Evolutionary conservation across 2,888 invertebrate genomes (phyloP).

Genomic region (Amorpha juglandis): DNA sequence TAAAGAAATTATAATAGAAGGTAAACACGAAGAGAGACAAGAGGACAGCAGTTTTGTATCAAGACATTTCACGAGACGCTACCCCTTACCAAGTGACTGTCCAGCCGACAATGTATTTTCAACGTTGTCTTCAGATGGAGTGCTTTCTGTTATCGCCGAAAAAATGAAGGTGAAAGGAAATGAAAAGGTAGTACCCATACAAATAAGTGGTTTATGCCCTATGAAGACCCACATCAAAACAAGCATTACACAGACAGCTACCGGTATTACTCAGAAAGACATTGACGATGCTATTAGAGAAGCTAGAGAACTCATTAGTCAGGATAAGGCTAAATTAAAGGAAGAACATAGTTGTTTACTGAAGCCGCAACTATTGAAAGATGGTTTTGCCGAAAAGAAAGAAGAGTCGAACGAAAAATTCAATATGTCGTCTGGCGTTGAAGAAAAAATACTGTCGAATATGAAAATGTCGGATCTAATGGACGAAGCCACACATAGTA

Average conservation of each 20-base stretch:
- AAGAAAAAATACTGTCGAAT: slow-evolving; percentile 1
- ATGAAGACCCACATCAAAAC: slow-evolving; percentile 13
- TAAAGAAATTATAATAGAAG: slow-evolving; percentile 85
- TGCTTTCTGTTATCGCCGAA: slow-evolving; percentile 50
- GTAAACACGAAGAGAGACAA: slow-evolving; percentile 76
- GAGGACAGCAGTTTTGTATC: slow-evolving; percentile 77
- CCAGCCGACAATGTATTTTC: slow-evolving; percentile 52
- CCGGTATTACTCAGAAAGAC: slow-evolving; percentile 35
- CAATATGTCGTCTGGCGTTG: not conserved
- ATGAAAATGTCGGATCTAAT: slow-evolving; percentile 30
- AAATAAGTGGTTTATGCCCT: slow-evolving; percentile 39
- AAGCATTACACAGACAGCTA: slow-evolving; percentile 11
- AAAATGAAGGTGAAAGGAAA: slow-evolving; percentile 38
- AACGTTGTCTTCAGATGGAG: slow-evolving; percentile 57
- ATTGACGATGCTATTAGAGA: slow-evolving; percentile 35
- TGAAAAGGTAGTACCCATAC: slow-evolving; percentile 56
- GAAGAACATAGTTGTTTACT: slow-evolving; percentile 49
- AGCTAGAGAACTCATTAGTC: slow-evolving; percentile 34
- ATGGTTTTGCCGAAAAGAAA: slow-evolving; percentile 31
- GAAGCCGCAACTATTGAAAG: slow-evolving; percentile 49
- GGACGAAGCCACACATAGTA: slow-evolving; percentile 36
- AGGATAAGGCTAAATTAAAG: slow-evolving; percentile 38
- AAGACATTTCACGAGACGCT: slow-evolving; percentile 74
- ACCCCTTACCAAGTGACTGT: slow-evolving; percentile 64
- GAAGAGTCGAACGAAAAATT: slow-evolving; percentile 29